These are phyloP conservation scores for Luidia sarsii DNA, from an alignment of 53 echinoderm and acorn worm genomes.

Conservation along the genomic window DNA sequence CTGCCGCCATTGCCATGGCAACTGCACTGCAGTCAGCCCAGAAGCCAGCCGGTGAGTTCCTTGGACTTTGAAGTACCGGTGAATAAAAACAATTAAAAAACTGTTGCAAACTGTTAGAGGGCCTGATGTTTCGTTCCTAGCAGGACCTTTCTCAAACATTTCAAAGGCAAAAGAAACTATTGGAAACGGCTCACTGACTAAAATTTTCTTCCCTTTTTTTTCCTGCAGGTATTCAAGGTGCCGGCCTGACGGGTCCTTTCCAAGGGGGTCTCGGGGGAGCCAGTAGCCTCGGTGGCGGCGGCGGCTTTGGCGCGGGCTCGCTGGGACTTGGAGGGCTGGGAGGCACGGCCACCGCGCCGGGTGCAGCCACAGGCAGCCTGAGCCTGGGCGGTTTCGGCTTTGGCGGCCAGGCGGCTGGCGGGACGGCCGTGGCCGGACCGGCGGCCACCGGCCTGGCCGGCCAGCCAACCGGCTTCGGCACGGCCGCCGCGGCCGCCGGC, in stretches of 20 bases:
- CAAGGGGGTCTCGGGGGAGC: constrained; percentile 20
- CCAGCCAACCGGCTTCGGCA: constrained; percentile 27
- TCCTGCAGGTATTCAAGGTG: constrained; percentile 57
- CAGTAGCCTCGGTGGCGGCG: constrained; percentile 27
- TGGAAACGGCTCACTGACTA: background rate
- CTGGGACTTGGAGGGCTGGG: constrained; percentile 55
- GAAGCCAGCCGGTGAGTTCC: constrained; percentile 74
- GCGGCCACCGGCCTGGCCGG: constrained; percentile 46
- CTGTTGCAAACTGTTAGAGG: too few relatives aligned
- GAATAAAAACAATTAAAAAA: too few relatives aligned
- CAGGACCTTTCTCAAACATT: background rate
- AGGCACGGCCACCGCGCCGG: constrained; percentile 34
- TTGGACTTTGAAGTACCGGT: too few relatives aligned
- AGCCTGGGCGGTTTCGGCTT: constrained; percentile 58
- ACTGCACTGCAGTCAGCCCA: constrained; percentile 89
- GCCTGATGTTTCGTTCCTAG: background rate
- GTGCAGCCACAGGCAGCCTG: background rate
- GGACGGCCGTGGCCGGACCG: constrained; percentile 35
- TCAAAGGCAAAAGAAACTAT: background rate
- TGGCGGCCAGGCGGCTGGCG: constrained; percentile 23
- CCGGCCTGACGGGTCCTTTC: constrained; percentile 40
- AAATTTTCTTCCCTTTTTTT: too few relatives aligned
- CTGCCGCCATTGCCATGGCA: constrained; percentile 88
- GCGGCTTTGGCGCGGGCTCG: constrained; percentile 24
- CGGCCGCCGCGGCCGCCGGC: constrained; percentile 56